These are phyloP conservation scores for Holacanthus passer DNA, from an alignment of 2,113 vertebrate species.

Conservation along the genomic window DNA sequence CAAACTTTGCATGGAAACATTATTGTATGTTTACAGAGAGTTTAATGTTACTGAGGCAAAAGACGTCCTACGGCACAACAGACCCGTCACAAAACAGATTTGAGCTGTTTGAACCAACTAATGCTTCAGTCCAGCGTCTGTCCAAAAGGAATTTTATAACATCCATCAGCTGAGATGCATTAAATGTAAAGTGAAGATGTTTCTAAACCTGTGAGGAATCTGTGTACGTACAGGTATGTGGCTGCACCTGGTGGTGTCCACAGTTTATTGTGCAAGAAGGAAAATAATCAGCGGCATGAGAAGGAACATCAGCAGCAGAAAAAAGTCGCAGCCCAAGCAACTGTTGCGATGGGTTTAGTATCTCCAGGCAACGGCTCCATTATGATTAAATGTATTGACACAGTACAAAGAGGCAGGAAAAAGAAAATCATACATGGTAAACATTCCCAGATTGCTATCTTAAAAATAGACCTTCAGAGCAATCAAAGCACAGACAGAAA, in stretches of 20 bases:
- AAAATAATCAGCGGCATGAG: background rate
- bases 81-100: background rate
- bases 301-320: background rate
- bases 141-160: too few relatives aligned
- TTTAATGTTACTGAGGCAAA: slow-evolving; percentile 15
- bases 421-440: slow-evolving; percentile 68
- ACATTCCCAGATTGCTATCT: slow-evolving; percentile 73
- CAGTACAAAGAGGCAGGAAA: slow-evolving; percentile 51
- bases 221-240: background rate
- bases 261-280: slow-evolving; percentile 7
- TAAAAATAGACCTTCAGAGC: slow-evolving; percentile 66
- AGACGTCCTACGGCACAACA: background rate
- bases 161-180: background rate
- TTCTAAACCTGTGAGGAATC: background rate
- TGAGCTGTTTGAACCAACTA: too few relatives aligned
- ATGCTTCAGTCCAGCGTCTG: too few relatives aligned
- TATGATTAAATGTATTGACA: slow-evolving; percentile 76
- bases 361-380: slow-evolving; percentile 70
- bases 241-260: background rate
- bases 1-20: slow-evolving; percentile 45
- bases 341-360: slow-evolving; percentile 52
- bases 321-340: slow-evolving; percentile 24
- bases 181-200: background rate
- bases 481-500: slow-evolving; percentile 47
- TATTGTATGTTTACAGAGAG: slow-evolving; percentile 32